Conservation (phyloP, 2,113 vertebrate genomes). For the Gopherus evgoodei region DNA sequence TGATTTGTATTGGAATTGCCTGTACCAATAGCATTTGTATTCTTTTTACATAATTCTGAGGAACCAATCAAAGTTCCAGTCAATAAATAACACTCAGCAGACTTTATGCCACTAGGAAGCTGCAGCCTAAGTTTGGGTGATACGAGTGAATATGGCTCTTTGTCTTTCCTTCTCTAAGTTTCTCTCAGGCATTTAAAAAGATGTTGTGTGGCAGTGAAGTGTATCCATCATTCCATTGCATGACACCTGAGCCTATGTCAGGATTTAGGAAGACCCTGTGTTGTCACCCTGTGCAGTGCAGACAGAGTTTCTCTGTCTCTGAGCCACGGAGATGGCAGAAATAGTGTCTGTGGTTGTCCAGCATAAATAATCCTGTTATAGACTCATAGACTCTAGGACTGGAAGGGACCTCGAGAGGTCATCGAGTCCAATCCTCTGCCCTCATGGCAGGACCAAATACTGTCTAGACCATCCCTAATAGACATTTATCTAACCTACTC, state of each 20-base stretch:
- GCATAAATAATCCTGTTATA: not conserved
- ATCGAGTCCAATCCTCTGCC: no score
- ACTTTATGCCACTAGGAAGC: not conserved
- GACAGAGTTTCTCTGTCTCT: not conserved
- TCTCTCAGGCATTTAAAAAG: not conserved
- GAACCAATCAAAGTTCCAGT: not conserved
- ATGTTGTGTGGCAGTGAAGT: not conserved
- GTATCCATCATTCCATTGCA: not conserved
- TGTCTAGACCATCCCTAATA: no score
- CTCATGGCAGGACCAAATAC: no score
- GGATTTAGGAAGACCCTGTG: not conserved
- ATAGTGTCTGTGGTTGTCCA: not conserved
- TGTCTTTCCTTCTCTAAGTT: not conserved
- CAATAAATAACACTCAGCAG: not conserved
- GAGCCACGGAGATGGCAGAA: not conserved
- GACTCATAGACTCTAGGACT: no score
- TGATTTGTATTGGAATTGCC: not conserved
- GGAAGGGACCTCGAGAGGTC: no score
- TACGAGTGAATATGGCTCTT: not conserved
- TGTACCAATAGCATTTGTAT: not conserved
- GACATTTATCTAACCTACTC: no score
- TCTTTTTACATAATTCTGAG: not conserved
- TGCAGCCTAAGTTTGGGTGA: not conserved
- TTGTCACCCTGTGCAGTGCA: not conserved
- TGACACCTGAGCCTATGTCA: not conserved